Evolutionary conservation across 35 echinoderm and acorn worm genomes (phyloP), one percentile per base, ranked within the genome.

Genomic region (Holothuria glaberrima): DNA sequence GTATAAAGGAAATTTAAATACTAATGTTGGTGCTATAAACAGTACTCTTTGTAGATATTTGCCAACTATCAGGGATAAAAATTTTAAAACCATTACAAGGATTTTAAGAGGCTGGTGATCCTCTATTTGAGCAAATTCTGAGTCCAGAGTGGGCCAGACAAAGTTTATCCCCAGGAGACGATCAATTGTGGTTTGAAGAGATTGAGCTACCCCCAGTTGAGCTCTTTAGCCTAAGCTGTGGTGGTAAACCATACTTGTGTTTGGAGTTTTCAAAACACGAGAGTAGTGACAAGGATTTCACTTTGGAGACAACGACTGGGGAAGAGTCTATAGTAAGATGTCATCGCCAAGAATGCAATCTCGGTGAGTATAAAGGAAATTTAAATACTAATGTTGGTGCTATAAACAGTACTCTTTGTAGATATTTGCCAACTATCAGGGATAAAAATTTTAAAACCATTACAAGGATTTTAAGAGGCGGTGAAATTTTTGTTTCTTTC

Each of bases 181-280:
- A 84, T 63, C 5, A 60, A 36, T 31, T 84, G 57, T 84, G 52
- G 20, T 30, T 84, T 63, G 21, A 64, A 63, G 56, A 63, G 25
- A 54, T 84, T 17, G 30, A 59, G 36, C 13, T 84, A 18, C 80
- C 80, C 10, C 54, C 56, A 58, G 33, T 84, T 54, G 57, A 84
- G 10, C 27, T 84, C 22, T 84, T 84, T 63, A 29, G 57, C 28
- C 56, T 84, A 22, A 84, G 54, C 21, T 84, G 80, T 38, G 80
- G 80, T 1, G 16, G 24, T 17, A 28, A 22, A 4, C 80, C 80
- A 25, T 84, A 84, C 58, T n/a, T 84, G 34, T 84, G 80, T 36
- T 58, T 84, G 80, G 26, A 84, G 57, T 32, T 84, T 35, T 84
- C 80, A 22, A 63, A 31, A 20, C 46, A 84, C 30, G 80, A 84